phyloP scores from a whole-genome alignment of 1,140 invertebrate genomes.

The Lepidostoma basale region DNA sequence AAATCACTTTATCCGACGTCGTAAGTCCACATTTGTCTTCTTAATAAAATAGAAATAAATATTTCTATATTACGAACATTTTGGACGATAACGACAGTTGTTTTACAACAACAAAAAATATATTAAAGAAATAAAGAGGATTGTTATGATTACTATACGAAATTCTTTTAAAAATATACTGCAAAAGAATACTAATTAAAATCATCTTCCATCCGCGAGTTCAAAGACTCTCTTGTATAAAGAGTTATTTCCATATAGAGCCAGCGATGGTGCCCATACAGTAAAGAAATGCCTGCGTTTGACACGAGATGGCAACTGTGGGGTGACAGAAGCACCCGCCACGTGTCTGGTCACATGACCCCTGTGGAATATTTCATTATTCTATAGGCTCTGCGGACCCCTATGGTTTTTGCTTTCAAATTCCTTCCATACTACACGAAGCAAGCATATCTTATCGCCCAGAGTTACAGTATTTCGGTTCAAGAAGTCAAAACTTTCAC shows the following conservation, averaged over 20 bases:
- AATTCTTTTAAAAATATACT: no score
- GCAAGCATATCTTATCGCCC: background rate
- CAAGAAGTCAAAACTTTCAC: no score
- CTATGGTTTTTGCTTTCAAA: background rate
- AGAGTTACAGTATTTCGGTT: no score
- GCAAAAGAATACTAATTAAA: background rate
- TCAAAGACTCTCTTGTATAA: background rate
- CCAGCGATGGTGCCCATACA: background rate
- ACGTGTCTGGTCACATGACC: background rate
- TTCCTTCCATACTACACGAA: background rate
- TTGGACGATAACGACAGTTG: no score
- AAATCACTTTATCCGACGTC: no score
- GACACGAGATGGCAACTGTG: background rate
- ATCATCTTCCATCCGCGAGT: background rate
- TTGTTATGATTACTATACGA: no score
- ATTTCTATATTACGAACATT: no score
- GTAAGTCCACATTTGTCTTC: no score
- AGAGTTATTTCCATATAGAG: background rate
- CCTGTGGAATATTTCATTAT: background rate
- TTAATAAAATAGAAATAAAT: no score
- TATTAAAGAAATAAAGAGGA: no score
- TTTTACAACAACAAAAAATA: no score
- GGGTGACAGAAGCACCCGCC: no score
- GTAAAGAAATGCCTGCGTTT: background rate
- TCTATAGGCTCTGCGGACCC: background rate